A percentile compares a stretch with the other conserved stretches of the same genome.
phyloP scores from a whole-genome alignment of 2,888 invertebrate genomes.

The Odontothrips loti region DNA sequence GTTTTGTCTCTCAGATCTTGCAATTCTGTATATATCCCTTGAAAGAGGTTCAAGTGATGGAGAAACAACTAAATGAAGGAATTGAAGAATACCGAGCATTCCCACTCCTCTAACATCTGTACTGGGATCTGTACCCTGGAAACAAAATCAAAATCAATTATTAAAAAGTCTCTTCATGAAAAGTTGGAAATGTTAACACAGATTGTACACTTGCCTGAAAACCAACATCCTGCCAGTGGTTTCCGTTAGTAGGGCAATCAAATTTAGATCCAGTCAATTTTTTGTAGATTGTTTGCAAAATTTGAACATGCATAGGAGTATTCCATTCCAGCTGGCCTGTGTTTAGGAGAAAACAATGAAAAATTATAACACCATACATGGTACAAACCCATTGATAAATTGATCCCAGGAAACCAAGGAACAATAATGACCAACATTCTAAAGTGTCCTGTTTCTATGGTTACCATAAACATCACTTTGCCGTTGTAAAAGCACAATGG shows the following conservation, averaged over 20 bases:
- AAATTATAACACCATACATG: neutral
- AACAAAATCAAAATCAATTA: conserved; percentile 28
- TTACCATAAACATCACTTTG: neutral
- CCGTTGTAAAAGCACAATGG: neutral
- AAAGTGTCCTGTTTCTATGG: neutral
- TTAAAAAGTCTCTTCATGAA: neutral
- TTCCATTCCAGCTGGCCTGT: conserved; percentile 47
- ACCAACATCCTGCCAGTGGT: conserved; percentile 54
- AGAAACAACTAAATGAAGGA: conserved; percentile 48
- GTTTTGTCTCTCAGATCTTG: conserved; percentile 49
- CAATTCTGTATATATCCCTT: conserved; percentile 47
- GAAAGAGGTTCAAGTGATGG: conserved; percentile 44
- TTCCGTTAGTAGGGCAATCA: conserved; percentile 49
- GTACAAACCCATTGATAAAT: neutral
- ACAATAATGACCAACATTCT: neutral
- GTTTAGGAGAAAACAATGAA: conserved; percentile 20
- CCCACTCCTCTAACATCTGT: conserved; percentile 54
- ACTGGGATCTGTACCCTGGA: conserved; percentile 50
- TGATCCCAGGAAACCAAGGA: neutral
- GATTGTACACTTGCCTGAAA: conserved; percentile 46
- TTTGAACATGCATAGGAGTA: conserved; percentile 46
- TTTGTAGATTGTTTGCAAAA: conserved; percentile 50
- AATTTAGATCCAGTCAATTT: conserved; percentile 47
- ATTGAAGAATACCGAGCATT: conserved; percentile 50
- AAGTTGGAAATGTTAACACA: neutral